These are phyloP conservation scores for Caenorhabditis sulstoni DNA, from an alignment of 2,888 invertebrate genomes.

Conservation along the genomic window DNA sequence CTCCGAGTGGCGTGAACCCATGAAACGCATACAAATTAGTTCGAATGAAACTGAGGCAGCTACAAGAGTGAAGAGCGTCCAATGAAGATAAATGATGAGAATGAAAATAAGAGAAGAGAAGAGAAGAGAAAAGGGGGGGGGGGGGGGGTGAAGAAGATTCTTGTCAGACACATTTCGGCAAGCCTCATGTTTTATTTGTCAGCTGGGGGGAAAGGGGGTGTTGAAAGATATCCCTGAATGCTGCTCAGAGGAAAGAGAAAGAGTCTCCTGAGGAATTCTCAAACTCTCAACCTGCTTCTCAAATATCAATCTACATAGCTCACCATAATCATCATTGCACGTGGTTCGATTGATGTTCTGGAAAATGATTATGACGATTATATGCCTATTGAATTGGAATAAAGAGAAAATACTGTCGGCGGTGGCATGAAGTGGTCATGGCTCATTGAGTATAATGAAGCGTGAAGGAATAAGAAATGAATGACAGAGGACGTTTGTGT, in stretches of 20 bases:
- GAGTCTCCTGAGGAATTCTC: constrained; percentile 12
- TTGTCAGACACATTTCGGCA: constrained; percentile 57
- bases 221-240: constrained; percentile 39
- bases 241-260: not conserved
- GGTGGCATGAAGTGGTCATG: constrained; percentile 8
- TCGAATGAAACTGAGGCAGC: not conserved
- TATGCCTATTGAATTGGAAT: not conserved
- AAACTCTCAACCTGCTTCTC: constrained; percentile 31
- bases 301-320: not conserved
- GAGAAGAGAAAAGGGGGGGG: constrained; percentile 2
- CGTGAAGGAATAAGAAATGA: constrained; percentile 51
- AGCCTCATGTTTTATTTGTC: constrained; percentile 56
- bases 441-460: constrained; percentile 46
- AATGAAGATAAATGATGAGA: constrained; percentile 53
- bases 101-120: constrained; percentile 34
- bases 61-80: constrained; percentile 26
- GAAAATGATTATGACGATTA: constrained; percentile 25
- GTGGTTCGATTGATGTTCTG: too few species aligned
- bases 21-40: constrained; percentile 20
- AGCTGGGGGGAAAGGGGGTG: constrained; percentile 34
- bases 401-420: not conserved
- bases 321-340: too few species aligned
- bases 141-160: constrained; percentile 25
- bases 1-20: too few species aligned
- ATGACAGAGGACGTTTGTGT: constrained; percentile 10